Evolutionary conservation across 2,797 vertebrate genomes (phyloP).

Genomic region (Craterocephalus amniculus): DNA sequence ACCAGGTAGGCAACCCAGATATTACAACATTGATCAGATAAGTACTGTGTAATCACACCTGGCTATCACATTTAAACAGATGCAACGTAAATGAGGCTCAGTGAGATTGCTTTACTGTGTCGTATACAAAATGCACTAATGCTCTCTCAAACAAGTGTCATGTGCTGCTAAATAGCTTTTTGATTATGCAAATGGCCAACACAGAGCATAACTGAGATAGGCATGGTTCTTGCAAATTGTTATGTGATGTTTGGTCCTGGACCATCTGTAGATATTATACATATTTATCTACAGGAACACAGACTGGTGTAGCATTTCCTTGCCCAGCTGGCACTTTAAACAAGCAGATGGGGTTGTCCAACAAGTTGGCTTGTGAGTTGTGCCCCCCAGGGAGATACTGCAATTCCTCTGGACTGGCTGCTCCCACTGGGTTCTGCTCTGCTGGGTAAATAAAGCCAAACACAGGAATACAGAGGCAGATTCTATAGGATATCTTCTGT

Average conservation of each 20-base stretch:
- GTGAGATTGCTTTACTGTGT: constrained; percentile 8
- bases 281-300: constrained; percentile 74
- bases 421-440: constrained; percentile 81
- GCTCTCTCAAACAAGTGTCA: constrained; percentile 21
- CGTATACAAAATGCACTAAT: constrained; percentile 5
- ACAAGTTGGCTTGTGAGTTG: constrained; percentile 74
- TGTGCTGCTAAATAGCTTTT: constrained; percentile 46
- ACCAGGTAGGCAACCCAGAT: constrained; percentile 70
- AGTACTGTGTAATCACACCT: constrained; percentile 7
- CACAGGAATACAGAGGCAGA: constrained; percentile 23
- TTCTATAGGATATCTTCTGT: constrained; percentile 8
- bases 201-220: constrained; percentile 45
- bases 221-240: constrained; percentile 38
- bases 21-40: constrained; percentile 11
- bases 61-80: constrained; percentile 11
- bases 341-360: constrained; percentile 76
- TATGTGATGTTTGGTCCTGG: constrained; percentile 50
- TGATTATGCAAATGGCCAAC: constrained; percentile 58
- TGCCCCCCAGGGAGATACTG: constrained; percentile 86
- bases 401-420: constrained; percentile 75
- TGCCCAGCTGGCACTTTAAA: constrained; percentile 84
- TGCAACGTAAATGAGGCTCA: not conserved
- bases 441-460: constrained; percentile 74
- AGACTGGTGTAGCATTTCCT: constrained; percentile 77
- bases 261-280: constrained; percentile 69